Conservation (phyloP, 2,888 invertebrate genomes). For the Dermolepida albohirtum region DNA sequence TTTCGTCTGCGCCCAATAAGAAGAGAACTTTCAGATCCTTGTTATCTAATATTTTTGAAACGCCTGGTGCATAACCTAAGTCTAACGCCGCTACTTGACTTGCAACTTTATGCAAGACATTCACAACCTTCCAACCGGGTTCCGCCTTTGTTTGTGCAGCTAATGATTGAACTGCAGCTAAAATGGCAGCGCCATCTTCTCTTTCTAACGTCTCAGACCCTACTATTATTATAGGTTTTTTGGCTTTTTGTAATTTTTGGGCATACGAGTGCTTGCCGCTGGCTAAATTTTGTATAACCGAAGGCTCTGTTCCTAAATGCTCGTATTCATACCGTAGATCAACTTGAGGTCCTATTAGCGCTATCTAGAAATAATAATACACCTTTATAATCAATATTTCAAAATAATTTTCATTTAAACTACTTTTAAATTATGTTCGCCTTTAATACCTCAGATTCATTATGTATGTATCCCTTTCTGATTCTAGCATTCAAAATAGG, state of each 20-base stretch:
- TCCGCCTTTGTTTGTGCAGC: conserved; percentile 72
- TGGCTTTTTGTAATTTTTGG: conserved; percentile 79
- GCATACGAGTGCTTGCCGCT: conserved; percentile 77
- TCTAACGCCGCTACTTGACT: conserved; percentile 96
- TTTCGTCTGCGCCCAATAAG: conserved; percentile 94
- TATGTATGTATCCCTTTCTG: conserved; percentile 95
- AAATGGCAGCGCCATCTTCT: conserved; percentile 80
- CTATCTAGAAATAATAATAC: conserved; percentile 69
- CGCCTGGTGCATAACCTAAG: conserved; percentile 89
- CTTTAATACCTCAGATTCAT: conserved; percentile 76
- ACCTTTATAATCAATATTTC: conserved; percentile 47
- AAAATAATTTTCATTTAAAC: not conserved
- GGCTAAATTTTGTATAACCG: conserved; percentile 79
- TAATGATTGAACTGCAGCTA: conserved; percentile 80
- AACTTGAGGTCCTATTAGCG: conserved; percentile 88
- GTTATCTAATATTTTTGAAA: conserved; percentile 70
- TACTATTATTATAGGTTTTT: conserved; percentile 90
- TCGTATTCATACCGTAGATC: conserved; percentile 94
- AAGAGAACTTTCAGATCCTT: conserved; percentile 81
- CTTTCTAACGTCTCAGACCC: conserved; percentile 88
- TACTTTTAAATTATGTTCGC: not conserved
- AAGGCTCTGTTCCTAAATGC: conserved; percentile 87
- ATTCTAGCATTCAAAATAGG: conserved; percentile 95
- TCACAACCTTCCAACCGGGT: conserved; percentile 81
- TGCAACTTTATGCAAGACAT: conserved; percentile 93